Percentiles rank a stretch among this genome's conserved stretches.
phyloP scores from a whole-genome alignment of 2,113 vertebrate genomes.

The Bubo bubo region DNA sequence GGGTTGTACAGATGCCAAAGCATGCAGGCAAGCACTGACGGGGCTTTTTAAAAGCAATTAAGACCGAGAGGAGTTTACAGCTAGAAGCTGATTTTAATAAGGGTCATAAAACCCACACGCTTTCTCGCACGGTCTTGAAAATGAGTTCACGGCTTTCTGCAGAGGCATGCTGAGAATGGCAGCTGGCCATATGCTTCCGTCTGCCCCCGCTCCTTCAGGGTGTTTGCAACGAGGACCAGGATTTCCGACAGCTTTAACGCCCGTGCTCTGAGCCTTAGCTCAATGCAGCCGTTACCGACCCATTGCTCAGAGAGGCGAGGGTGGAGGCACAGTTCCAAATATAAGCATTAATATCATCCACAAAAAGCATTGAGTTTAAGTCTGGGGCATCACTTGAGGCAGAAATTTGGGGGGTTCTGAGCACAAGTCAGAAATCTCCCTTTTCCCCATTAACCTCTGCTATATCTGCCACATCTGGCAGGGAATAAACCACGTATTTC shows the following conservation, averaged over 20 bases:
- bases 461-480: neutral
- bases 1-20: neutral
- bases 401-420: neutral
- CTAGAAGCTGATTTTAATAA: neutral
- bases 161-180: neutral
- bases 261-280: neutral
- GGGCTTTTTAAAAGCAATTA: neutral
- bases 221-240: rapidly evolving
- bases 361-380: neutral
- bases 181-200: neutral
- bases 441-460: neutral
- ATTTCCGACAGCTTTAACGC: rapidly evolving
- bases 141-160: neutral
- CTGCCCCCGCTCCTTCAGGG: neutral
- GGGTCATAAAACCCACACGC: neutral
- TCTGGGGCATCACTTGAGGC: neutral
- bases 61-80: neutral
- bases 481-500: neutral
- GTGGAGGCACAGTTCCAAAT: neutral
- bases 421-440: neutral
- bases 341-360: neutral
- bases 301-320: rapidly evolving
- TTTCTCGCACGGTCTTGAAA: neutral
- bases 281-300: rapidly evolving
- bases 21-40: rapidly evolving